phyloP scores from a whole-genome alignment of 2,888 invertebrate genomes.

The Rhyacophila evoluta region DNA sequence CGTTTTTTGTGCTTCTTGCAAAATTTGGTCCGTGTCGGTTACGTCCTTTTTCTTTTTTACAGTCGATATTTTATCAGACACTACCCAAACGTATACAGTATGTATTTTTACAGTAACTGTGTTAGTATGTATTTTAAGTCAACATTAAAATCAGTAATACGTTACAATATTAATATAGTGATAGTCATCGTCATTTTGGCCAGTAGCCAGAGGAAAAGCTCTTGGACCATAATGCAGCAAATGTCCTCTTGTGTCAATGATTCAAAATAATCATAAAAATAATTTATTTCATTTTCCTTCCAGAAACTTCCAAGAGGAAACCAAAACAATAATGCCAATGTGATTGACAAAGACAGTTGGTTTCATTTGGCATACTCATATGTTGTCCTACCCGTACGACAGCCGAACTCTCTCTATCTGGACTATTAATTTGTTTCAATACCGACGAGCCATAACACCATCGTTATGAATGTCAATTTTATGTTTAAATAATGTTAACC shows the following conservation, averaged over 20 bases:
- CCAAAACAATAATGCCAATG: background rate
- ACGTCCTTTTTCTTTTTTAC: too few relatives aligned
- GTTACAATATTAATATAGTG: background rate
- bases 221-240: background rate
- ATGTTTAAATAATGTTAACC: too few relatives aligned
- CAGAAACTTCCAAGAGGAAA: constrained; percentile 11
- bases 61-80: too few relatives aligned
- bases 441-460: too few relatives aligned
- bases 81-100: too few relatives aligned
- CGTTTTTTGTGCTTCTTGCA: too few relatives aligned
- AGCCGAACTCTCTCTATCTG: background rate
- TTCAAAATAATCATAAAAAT: constrained; percentile 24
- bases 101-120: too few relatives aligned
- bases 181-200: background rate
- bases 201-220: background rate
- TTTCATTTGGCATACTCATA: background rate
- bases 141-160: background rate
- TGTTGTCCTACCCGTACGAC: background rate
- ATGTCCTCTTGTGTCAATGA: constrained; percentile 9
- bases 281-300: background rate
- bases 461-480: too few relatives aligned
- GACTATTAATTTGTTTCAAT: background rate
- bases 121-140: too few relatives aligned
- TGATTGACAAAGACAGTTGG: constrained; percentile 17
- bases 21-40: too few relatives aligned